Percentiles rank a stretch among this genome's conserved stretches.
These are phyloP conservation scores for Diaphora mendica DNA, from an alignment of 2,888 invertebrate genomes.

Conservation along the genomic window DNA sequence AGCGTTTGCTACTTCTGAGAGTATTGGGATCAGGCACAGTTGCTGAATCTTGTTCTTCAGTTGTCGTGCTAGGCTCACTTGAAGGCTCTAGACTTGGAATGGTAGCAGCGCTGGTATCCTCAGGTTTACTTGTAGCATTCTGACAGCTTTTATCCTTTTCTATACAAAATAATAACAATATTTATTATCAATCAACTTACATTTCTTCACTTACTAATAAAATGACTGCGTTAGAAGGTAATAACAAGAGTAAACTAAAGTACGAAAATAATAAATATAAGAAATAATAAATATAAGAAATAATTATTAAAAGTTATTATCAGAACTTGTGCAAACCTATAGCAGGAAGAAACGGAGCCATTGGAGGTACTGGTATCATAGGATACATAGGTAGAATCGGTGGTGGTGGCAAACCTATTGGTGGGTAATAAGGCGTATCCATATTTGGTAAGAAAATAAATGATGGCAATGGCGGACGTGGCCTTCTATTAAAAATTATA, in stretches of 20 bases:
- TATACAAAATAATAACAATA: not conserved
- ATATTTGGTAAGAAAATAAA: constrained; percentile 78
- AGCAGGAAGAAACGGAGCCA: constrained; percentile 56
- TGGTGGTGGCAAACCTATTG: constrained; percentile 74
- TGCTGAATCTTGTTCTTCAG: not conserved
- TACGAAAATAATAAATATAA: not conserved
- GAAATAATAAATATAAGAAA: not conserved
- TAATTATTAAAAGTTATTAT: constrained; percentile 5
- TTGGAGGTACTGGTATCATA: constrained; percentile 75
- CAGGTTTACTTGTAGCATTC: not conserved
- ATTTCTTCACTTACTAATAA: not conserved
- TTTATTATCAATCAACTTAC: not conserved
- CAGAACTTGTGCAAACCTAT: constrained; percentile 52
- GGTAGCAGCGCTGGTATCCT: not conserved
- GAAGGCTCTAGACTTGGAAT: not conserved
- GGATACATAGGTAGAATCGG: constrained; percentile 77
- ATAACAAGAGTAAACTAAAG: not conserved
- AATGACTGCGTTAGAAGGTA: not conserved
- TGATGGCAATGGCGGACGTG: constrained; percentile 73
- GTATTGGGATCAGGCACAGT: not conserved
- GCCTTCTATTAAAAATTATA: constrained; percentile 72
- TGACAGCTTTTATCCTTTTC: not conserved
- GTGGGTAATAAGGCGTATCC: constrained; percentile 76
- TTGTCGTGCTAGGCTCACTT: not conserved
- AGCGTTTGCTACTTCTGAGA: not conserved